A percentile compares a stretch with the other conserved stretches of the same genome.
phyloP scores from a whole-genome alignment of 2,797 vertebrate genomes.

The Anguilla marmorata region DNA sequence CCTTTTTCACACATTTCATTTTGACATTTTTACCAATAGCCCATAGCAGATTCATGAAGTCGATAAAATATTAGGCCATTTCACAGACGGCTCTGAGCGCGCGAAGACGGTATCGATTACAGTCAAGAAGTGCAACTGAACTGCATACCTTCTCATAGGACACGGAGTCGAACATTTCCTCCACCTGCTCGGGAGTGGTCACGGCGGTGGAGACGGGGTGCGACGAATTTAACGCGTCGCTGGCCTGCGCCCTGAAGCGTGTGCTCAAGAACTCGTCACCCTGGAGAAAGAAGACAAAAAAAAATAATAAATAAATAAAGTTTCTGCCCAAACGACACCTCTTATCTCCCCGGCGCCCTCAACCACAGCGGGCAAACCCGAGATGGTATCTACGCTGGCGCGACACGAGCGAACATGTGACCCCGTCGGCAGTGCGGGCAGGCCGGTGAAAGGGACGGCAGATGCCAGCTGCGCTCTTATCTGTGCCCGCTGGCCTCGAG shows the following conservation, averaged over 20 bases:
- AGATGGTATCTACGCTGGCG: background rate
- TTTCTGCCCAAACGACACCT: background rate
- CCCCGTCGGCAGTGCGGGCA: background rate
- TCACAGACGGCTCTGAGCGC: background rate
- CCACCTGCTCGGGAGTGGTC: slow-evolving; percentile 83
- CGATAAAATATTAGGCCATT: background rate
- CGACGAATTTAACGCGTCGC: slow-evolving; percentile 89
- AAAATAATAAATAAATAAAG: too few relatives aligned
- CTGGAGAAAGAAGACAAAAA: slow-evolving; percentile 63
- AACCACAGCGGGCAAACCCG: background rate
- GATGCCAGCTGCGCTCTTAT: background rate
- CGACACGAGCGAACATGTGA: too few relatives aligned
- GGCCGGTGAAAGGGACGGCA: background rate
- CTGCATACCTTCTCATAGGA: slow-evolving; percentile 91
- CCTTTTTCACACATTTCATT: background rate
- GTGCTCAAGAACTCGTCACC: slow-evolving; percentile 82
- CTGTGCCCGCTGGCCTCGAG: background rate
- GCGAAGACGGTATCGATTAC: background rate
- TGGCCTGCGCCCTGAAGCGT: slow-evolving; percentile 82
- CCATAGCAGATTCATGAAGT: background rate
- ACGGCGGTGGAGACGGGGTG: slow-evolving; percentile 83
- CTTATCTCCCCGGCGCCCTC: background rate
- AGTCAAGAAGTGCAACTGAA: background rate
- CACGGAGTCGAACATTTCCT: slow-evolving; percentile 94
- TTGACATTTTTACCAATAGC: background rate